Base-by-base conservation (phyloP, 2,888 invertebrate genomes). In the Andricus curvator region DNA sequence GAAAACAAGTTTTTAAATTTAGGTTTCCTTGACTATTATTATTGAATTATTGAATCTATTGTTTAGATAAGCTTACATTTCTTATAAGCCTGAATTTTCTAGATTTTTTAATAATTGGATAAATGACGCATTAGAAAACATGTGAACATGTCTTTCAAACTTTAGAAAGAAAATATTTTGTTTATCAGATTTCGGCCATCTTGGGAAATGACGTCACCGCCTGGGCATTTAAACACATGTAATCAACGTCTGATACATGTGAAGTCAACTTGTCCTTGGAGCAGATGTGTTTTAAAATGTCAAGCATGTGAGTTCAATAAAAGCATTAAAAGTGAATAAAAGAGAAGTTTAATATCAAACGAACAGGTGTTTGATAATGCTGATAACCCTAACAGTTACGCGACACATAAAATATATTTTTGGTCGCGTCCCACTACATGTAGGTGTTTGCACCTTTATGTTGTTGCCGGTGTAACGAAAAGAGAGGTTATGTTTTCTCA, bases 401-500 rank as follows among this genome's bases (percentile, higher is more conserved):
- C 74, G 74, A 13, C 33, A 60, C 29, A n/a, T 56, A 56, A n/a
- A 56, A 74, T 33, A 33, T 56, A 37, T 74, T 15, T 56, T 74
- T n/a, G n/a, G 56, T 37, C 74, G 56, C 51, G 13, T 37, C 33
- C 51, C 74, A 33, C 20, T 56, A 22, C 74, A 33, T 33, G 56
- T 56, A 74, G 56, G 74, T 74, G 56, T 25, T 56, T 33, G 8
- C 48, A 41, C 17, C 9, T 37, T 56, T 74, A 20, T 51, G 13
- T 74, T 33, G 15, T 15, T 51, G 20, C 17, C 25, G 20, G 4
- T 22, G 41, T 41, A 41, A 41, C n/a, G 41, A 15, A 22, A 41
- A 44, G n/a, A 67, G 37, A 60, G 74, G 74, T 74, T 74, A 74
- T 74, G 33, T 74, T 56, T 56, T 11, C n/a, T 6, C 13, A 37